Evolutionary conservation across 2,888 invertebrate species (phyloP).

Genomic region (Eupithecia abbreviata): DNA sequence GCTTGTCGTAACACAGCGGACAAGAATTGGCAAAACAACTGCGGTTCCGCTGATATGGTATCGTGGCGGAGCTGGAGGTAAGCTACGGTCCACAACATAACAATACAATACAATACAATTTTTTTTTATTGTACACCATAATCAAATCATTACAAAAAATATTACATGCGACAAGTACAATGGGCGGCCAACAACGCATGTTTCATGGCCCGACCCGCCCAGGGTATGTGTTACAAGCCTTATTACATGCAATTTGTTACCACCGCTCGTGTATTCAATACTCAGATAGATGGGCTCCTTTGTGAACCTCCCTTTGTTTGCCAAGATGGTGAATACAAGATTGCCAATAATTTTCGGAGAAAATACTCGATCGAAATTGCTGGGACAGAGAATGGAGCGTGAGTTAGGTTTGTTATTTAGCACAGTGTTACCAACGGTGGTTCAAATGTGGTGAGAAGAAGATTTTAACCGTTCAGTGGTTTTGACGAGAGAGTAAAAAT

Average conservation of each 20-base stretch:
- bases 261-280: constrained; percentile 44
- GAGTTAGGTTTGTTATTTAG: neutral
- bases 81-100: too few relatives aligned
- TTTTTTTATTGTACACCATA: too few relatives aligned
- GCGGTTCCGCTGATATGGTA: too few relatives aligned
- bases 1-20: too few relatives aligned
- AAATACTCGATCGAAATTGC: constrained; percentile 29
- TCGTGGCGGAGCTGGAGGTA: too few relatives aligned
- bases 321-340: constrained; percentile 40
- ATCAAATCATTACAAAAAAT: too few relatives aligned
- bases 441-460: neutral
- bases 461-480: neutral
- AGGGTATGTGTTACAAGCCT: constrained; percentile 44
- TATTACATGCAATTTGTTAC: constrained; percentile 51
- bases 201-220: constrained; percentile 35
- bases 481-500: neutral
- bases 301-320: constrained; percentile 42
- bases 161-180: too few relatives aligned
- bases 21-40: too few relatives aligned
- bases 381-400: constrained; percentile 6
- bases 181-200: neutral
- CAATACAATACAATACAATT: too few relatives aligned
- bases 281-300: constrained; percentile 43
- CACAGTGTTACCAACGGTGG: neutral
- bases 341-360: constrained; percentile 37